These are phyloP conservation scores for Siphlonurus alternatus DNA, from an alignment of 2,888 invertebrate genomes.

Conservation along the genomic window DNA sequence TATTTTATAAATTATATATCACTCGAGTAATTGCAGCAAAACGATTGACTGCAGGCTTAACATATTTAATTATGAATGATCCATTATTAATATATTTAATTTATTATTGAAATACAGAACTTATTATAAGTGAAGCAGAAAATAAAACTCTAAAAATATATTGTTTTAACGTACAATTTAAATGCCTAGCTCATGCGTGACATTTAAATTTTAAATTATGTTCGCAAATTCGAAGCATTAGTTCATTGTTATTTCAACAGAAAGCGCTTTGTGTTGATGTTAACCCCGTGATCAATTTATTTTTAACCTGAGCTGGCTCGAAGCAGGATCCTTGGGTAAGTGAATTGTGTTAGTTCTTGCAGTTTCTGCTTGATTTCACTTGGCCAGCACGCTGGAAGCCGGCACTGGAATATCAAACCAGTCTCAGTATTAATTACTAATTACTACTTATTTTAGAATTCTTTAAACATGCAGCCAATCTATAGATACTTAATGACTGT, in stretches of 20 bases:
- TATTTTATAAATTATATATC: no score
- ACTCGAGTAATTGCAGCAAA: no score
- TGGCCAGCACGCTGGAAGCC: neutral
- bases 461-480: neutral
- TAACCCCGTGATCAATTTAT: neutral
- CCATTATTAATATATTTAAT: neutral
- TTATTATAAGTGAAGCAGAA: neutral
- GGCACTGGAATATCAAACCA: neutral
- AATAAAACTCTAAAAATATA: neutral
- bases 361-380: neutral
- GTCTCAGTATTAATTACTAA: no score
- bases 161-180: neutral
- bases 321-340: neutral
- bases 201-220: no score
- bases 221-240: no score
- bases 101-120: neutral
- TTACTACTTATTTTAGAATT: no score
- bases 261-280: neutral
- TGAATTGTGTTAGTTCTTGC: neutral
- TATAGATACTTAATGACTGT: neutral
- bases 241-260: neutral
- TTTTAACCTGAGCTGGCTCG: neutral
- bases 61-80: no score
- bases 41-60: no score
- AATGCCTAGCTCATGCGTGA: no score